Evolutionary conservation across 92 coral and sea anemone genomes (phyloP), one percentile per base, ranked within the genome.

Genomic region (Pocillopora meandrina): DNA sequence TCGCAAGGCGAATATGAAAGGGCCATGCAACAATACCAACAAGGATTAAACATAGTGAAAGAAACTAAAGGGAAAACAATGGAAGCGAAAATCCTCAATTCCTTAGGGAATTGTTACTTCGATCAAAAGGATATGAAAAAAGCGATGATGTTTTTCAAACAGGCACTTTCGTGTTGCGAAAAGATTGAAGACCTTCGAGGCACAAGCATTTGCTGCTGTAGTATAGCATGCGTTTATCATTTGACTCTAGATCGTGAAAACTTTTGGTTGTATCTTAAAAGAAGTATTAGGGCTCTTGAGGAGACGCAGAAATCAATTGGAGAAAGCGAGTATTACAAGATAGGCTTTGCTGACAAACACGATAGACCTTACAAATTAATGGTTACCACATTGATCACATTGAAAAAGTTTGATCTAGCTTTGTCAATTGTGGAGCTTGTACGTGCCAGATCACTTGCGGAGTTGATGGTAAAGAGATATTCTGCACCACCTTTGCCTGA

Each of bases 381-480:
- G 56, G 47, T 33, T 76, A 8, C 1, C 2, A n/a, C 33, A 9
- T 33, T 76, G 13, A 6, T 31, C 1, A 18, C 17, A 26, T 5
- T 59, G 23, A 9, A 5, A 76, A 2, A 12, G 1, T 3, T 59
- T 10, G 9, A 61, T 12, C 65, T 2, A 18, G 81, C 70, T 61
- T 61, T 76, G 58, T 61, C 31, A 17, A 12, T 76, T 0, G 34
- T 56, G 17, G 81, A 76, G n/a, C 70, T 76, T 34, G 69, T 19
- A 61, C 81, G 81, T 16, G 81, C 81, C n/a, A 76, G 81, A 76
- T 31, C 81, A 17, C 69, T 76, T 26, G 81, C 81, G 36, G 70
- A 76, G 52, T 18, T 9, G 62, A 76, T 76, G 69, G 67, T 47
- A 7, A 6, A 0, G 0, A 49, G 34, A 33, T 58, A 75, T 59